Evolutionary conservation across 2,888 invertebrate species (phyloP).

Genomic region (Ischnura elegans): DNA sequence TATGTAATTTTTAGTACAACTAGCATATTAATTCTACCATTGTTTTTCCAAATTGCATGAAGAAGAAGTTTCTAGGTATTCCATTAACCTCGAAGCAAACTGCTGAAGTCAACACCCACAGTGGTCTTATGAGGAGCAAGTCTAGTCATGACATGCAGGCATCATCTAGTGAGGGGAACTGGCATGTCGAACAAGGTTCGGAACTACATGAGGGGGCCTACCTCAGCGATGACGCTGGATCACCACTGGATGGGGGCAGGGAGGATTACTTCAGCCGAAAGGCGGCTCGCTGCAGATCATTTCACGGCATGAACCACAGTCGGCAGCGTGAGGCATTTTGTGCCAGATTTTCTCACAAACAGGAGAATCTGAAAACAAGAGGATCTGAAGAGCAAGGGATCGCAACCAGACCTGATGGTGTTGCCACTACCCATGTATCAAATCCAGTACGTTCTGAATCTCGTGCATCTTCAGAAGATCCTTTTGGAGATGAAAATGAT

Average conservation of each 20-base stretch:
- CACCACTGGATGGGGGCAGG: background rate
- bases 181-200: constrained; percentile 40
- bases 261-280: constrained; percentile 12
- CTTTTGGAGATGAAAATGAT: background rate
- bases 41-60: background rate
- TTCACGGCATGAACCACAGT: constrained; percentile 44
- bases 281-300: constrained; percentile 35
- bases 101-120: background rate
- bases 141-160: constrained; percentile 52
- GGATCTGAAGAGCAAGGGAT: background rate
- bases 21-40: background rate
- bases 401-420: background rate
- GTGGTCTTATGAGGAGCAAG: constrained; percentile 48
- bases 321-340: background rate
- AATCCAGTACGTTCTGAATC: background rate
- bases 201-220: constrained; percentile 31
- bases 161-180: background rate
- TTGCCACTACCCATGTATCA: background rate
- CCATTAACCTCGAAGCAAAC: background rate
- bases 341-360: background rate
- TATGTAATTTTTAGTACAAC: background rate
- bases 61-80: constrained; percentile 57
- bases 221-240: constrained; percentile 46
- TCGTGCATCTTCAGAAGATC: background rate
- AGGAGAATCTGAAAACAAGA: too few species aligned